These are phyloP conservation scores for Holacanthella duospinosa DNA, from an alignment of 2,888 invertebrate genomes.

Conservation along the genomic window DNA sequence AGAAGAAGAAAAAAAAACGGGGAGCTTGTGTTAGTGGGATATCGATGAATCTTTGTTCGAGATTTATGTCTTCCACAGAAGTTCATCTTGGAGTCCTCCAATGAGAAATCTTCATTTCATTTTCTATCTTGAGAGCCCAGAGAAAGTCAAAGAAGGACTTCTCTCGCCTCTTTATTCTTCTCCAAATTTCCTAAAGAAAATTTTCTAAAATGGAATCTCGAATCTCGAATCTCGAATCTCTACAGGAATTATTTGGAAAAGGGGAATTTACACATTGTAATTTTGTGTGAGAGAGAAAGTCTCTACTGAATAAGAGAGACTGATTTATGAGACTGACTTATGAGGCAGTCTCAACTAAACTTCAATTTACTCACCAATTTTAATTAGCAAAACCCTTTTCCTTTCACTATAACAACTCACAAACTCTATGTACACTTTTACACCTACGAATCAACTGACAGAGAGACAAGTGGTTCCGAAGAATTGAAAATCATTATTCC, in stretches of 20 bases:
- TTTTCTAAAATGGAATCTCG: neutral
- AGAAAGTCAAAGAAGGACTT: neutral
- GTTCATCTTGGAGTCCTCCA: slow-evolving; percentile 2
- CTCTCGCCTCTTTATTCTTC: neutral
- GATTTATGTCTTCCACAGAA: slow-evolving; percentile 1
- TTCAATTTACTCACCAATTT: neutral
- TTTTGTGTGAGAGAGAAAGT: too few relatives aligned
- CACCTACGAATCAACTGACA: too few relatives aligned
- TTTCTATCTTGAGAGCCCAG: neutral
- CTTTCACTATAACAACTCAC: too few relatives aligned
- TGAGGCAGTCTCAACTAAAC: neutral
- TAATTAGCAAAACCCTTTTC: too few relatives aligned
- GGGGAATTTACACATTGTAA: neutral
- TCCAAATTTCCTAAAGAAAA: neutral
- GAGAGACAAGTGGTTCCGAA: too few relatives aligned
- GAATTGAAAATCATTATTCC: too few relatives aligned
- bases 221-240: neutral
- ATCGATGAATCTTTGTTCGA: neutral
- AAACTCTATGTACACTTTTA: too few relatives aligned
- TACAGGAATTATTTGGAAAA: neutral
- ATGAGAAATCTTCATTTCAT: slow-evolving; percentile 5
- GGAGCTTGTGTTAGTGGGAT: neutral
- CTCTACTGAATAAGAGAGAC: neutral
- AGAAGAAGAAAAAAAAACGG: neutral
- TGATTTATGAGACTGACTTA: neutral